Conservation (phyloP, 2,797 vertebrate genomes). For the Chromobotia macracanthus region DNA sequence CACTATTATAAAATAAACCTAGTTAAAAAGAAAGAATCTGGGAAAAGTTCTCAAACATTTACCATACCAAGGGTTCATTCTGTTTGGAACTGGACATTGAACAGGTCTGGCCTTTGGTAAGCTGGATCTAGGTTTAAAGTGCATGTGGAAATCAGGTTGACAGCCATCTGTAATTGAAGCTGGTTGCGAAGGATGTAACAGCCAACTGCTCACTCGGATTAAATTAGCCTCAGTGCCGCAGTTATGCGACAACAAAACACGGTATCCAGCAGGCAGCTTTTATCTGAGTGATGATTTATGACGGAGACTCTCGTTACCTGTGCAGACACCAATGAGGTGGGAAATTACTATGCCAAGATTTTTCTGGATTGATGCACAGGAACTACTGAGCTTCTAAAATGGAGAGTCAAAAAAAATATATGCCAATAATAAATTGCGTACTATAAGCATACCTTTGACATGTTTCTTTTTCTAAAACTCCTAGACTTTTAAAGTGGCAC, state of each 20-base stretch:
- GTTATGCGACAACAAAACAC: slow-evolving; percentile 46
- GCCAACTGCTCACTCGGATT: slow-evolving; percentile 45
- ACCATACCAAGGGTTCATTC: background rate
- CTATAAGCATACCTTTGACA: background rate
- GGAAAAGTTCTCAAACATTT: background rate
- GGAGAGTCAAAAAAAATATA: background rate
- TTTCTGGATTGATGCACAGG: slow-evolving; percentile 3
- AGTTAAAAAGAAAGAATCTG: background rate
- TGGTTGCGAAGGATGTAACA: slow-evolving; percentile 40
- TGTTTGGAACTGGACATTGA: background rate
- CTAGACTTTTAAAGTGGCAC: too few relatives aligned
- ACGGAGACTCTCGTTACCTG: slow-evolving; percentile 9
- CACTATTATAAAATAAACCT: background rate
- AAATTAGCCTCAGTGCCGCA: slow-evolving; percentile 38
- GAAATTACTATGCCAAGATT: slow-evolving; percentile 26
- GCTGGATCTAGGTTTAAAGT: slow-evolving; percentile 53
- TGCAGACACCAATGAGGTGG: slow-evolving; percentile 26
- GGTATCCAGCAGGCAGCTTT: slow-evolving; percentile 16
- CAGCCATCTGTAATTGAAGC: slow-evolving; percentile 64
- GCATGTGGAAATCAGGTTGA: slow-evolving; percentile 52
- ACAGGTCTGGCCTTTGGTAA: slow-evolving; percentile 12
- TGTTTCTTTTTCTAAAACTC: too few relatives aligned
- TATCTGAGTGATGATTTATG: slow-evolving; percentile 31
- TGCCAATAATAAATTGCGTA: slow-evolving; percentile 2
- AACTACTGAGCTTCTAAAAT: background rate